These are phyloP conservation scores for Thermophis baileyi DNA, from an alignment of 2,113 vertebrate genomes.

Conservation along the genomic window DNA sequence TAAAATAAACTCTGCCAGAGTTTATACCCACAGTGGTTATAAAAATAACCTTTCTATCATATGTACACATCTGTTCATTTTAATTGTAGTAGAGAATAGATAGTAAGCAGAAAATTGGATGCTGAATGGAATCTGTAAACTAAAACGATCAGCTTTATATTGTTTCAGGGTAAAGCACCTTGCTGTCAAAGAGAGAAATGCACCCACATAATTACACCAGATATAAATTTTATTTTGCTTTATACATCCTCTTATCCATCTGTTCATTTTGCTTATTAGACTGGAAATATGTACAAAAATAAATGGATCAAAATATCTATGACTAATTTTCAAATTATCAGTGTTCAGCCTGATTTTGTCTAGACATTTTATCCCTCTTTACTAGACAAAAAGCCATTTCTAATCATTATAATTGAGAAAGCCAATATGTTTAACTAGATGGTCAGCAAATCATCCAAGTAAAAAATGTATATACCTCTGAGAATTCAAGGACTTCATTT, in stretches of 20 bases:
- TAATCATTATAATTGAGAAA: background rate
- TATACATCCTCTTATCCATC: background rate
- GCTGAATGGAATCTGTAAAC: background rate
- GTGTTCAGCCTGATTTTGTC: background rate
- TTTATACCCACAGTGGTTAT: background rate
- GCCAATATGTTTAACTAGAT: background rate
- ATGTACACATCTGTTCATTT: background rate
- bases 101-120: background rate
- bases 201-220: background rate
- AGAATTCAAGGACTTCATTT: background rate
- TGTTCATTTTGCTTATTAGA: background rate
- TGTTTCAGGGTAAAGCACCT: background rate
- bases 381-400: background rate
- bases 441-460: background rate
- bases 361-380: background rate
- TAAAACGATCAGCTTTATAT: background rate
- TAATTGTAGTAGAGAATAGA: background rate
- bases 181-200: background rate
- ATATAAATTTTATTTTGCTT: background rate
- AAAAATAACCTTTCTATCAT: background rate
- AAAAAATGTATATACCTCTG: background rate
- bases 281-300: background rate
- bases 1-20: background rate
- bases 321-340: background rate
- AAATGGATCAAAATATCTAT: background rate